Evolutionary conservation across 1,140 invertebrate species (phyloP).

Genomic region (Drosophila tristis): DNA sequence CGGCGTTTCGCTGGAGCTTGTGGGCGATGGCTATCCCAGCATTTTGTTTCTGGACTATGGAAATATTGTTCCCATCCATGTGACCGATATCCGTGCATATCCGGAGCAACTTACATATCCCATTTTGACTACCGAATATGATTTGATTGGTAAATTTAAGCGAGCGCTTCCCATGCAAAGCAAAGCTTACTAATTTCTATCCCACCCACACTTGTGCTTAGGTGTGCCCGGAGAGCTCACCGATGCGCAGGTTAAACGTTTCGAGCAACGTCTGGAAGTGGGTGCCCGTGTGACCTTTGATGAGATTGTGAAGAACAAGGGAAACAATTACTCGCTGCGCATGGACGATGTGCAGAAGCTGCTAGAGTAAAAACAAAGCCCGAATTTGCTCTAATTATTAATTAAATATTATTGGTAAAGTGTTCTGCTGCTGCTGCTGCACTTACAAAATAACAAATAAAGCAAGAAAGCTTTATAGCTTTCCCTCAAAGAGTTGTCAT

Average conservation of each 20-base stretch:
- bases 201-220: background rate
- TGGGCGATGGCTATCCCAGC: constrained; percentile 78
- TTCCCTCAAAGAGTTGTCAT: too few species aligned
- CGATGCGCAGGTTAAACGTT: constrained; percentile 25
- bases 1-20: constrained; percentile 67
- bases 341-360: constrained; percentile 11
- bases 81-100: constrained; percentile 68
- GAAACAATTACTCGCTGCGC: constrained; percentile 46
- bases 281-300: constrained; percentile 49
- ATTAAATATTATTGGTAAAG: too few species aligned
- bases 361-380: background rate
- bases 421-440: too few species aligned
- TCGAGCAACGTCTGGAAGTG: constrained; percentile 42
- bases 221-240: constrained; percentile 20
- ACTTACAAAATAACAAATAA: background rate
- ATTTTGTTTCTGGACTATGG: constrained; percentile 80
- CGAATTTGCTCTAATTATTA: too few species aligned
- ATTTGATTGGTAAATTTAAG: constrained; percentile 46
- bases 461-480: too few species aligned
- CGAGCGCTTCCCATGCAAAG: too few species aligned
- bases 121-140: constrained; percentile 60
- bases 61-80: constrained; percentile 55
- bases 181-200: background rate
- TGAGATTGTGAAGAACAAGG: constrained; percentile 35
- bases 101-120: constrained; percentile 68